Conservation (phyloP, 2,113 vertebrate species). For the Phalacrocorax pelagicus region DNA sequence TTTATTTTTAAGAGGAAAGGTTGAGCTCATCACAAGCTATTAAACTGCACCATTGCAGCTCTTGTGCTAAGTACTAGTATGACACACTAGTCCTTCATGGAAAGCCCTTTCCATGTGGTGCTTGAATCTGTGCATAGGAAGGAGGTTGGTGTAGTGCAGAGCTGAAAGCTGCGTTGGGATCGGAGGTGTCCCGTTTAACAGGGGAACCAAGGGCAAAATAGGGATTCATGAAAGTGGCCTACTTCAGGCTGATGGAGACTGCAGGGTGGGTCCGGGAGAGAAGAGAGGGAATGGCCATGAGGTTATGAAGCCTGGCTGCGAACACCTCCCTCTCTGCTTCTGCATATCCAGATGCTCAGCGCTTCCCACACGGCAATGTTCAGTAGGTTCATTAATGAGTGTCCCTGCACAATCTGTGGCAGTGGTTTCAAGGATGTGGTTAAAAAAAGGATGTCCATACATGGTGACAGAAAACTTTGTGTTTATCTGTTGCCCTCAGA, state of each 20-base stretch:
- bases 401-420: too few species aligned
- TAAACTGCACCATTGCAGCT: rapidly evolving
- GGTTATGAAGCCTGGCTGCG: neutral
- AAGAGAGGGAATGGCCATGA: neutral
- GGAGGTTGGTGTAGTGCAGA: neutral
- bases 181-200: rapidly evolving
- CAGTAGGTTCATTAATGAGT: neutral
- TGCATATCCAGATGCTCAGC: neutral
- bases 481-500: neutral
- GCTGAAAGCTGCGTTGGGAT: neutral
- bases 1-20: neutral
- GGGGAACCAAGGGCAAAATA: neutral
- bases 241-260: neutral
- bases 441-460: neutral
- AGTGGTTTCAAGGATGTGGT: neutral
- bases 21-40: neutral
- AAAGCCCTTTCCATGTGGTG: neutral
- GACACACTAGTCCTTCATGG: neutral
- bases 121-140: neutral
- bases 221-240: neutral
- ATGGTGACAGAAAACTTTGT: neutral
- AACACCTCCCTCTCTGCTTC: neutral
- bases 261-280: neutral
- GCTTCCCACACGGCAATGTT: rapidly evolving
- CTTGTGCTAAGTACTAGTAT: neutral